Evolutionary conservation across 1,140 invertebrate genomes (phyloP), one percentile per base, ranked within the genome.

Genomic region (Batillaria attramentaria): DNA sequence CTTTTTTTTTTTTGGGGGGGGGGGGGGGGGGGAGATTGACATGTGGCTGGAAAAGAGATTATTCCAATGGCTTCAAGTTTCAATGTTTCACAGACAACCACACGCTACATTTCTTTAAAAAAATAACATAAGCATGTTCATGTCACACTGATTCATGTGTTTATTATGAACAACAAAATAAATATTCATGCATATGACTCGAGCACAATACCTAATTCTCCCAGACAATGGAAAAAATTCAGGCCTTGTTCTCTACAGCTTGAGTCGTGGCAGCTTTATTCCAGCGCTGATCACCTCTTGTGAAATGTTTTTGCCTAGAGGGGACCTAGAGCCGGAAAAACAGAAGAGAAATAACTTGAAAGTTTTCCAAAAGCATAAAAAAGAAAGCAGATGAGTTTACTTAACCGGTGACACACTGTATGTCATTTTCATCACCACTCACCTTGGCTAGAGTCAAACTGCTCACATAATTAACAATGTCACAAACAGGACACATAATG

Each of bases 271-370:
- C 39, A 86, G 73, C 50, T 93, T 94, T 65, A 95, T 93, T 57
- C 91, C 85, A 54, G 91, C 91, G 18, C 89, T 84, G 16, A 80
- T 69, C 2, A 96, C 93, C 50, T 93, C 90, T 50, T 92, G 76
- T 10, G 90, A 90, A 81, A 94, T 92, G 81, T 93, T 92, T 39
- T 89, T 86, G 3, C 94, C 94, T 60, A 96, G 89, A 2, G 92
- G 90, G 76, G 90, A 91, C 73, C 91, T 92, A 77, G 72, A 89
- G 88, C n/a, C n/a, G 24, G 73, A 10, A 62, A 75, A 54, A 41
- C 46, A 75, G 1, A 41, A 41, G 28, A 57, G 10, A 39, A 24
- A 24, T 16, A 41, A 24, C 16, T 18, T 33, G 1, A 33, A 1
- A 0, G 62, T n/a, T n/a, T n/a, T n/a, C n/a, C n/a, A n/a, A n/a